A percentile compares a stretch with the other conserved stretches of the same genome.
phyloP scores from a whole-genome alignment of 2,888 invertebrate species.

The Agrenia bidenticulata region DNA sequence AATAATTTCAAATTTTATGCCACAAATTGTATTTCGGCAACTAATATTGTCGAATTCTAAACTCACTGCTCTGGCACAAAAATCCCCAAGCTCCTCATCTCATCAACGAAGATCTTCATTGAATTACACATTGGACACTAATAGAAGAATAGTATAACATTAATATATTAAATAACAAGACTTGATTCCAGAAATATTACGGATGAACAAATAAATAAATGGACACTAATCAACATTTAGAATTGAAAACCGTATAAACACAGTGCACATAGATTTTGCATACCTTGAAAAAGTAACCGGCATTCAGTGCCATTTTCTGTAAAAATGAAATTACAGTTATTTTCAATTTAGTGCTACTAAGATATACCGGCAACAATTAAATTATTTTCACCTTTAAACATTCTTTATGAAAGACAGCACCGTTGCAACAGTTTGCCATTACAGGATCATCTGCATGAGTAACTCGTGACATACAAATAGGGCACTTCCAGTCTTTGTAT shows the following conservation, averaged over 20 bases:
- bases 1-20: neutral
- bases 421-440: conserved; percentile 70
- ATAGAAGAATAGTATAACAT: no score
- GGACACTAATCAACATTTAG: no score
- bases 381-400: conserved; percentile 66
- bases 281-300: conserved; percentile 76
- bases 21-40: neutral
- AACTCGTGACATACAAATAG: conserved; percentile 35
- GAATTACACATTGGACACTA: conserved; percentile 78
- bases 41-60: conserved; percentile 3
- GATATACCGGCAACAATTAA: no score
- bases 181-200: no score
- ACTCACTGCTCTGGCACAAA: conserved; percentile 76
- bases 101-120: conserved; percentile 64
- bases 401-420: conserved; percentile 72
- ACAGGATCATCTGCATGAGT: conserved; percentile 54
- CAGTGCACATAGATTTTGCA: no score
- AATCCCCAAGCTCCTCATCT: conserved; percentile 69
- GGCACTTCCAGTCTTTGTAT: conserved; percentile 34
- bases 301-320: conserved; percentile 70
- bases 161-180: no score
- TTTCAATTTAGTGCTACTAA: conserved; percentile 3
- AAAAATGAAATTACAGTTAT: conserved; percentile 52
- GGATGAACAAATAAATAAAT: no score
- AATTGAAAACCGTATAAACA: no score